Base-by-base conservation (phyloP, 1,140 invertebrate species). In the Musca domestica region DNA sequence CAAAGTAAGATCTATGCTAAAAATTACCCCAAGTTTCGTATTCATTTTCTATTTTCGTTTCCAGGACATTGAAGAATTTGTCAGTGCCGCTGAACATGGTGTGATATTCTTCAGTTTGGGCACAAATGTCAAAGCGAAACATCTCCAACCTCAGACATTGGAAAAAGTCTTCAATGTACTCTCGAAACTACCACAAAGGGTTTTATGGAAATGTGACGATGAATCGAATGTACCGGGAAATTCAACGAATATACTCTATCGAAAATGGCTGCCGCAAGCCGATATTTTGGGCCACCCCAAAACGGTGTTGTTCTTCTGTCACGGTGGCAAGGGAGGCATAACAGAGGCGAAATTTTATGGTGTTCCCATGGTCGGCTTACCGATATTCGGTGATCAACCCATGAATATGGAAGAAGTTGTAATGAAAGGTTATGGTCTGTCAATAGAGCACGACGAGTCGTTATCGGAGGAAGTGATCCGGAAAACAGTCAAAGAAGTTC, bases 201-300 rank as follows among this genome's bases (percentile, higher is more conserved):
- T 80, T 73, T 66, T 80, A 86, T 15, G 66, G 88, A 25, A 91
- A 76, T 91, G 85, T 82, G 88, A 91, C 73, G 83, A 83, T 6
- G 17, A 56, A 15, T 85, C 22, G 0, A 17, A 72, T 9, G 71
- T 76, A 22, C 47, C 73, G 7, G 76, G 77, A 12, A 81, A 84
- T 69, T 82, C 87, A 3, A 65, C 75, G 0, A 91, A 92, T 80
- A 81, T 93, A 0, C 81, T 87, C 68, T 72, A 88, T 1, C 78
- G 78, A 41, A 86, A 86, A 61, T 92, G 91, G 91, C 75, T 90
- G 27, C 90, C 90, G 0, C 90, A 93, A 73, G 85, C 85, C 47
- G 88, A 90, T 70, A 81, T 91, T 69, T 74, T 78, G 23, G 89
- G 84, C 49, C 89, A 90, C 81, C 83, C 83, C 3, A 89, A 88